Conservation (phyloP, 1,140 invertebrate genomes). For the Cydia fagiglandana region DNA sequence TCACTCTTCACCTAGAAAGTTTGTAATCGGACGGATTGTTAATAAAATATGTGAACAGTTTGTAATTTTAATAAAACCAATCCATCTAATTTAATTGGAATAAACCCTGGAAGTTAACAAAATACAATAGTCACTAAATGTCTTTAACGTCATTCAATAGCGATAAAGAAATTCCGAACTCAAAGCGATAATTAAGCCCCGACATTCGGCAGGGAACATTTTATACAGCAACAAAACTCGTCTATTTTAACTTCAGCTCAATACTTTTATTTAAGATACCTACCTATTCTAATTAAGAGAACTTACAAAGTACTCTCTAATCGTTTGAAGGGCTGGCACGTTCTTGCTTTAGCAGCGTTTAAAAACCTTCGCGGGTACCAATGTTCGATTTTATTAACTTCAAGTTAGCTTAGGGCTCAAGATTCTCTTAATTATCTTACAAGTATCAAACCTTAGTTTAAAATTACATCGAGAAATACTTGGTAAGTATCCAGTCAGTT, state of each 20-base stretch:
- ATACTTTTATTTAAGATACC: constrained; percentile 2
- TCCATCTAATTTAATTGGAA: no score
- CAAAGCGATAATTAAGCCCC: constrained; percentile 4
- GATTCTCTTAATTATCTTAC: not conserved
- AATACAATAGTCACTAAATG: not conserved
- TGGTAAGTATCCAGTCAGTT: not conserved
- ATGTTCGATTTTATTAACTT: not conserved
- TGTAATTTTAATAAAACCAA: no score
- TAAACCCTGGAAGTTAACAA: no score
- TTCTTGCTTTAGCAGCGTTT: constrained; percentile 7
- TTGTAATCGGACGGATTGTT: no score
- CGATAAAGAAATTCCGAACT: not conserved
- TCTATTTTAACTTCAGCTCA: not conserved
- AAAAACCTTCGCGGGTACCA: not conserved
- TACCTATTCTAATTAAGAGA: not conserved
- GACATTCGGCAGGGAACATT: not conserved
- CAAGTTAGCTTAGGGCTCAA: not conserved
- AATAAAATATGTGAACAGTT: no score
- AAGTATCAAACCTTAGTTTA: not conserved
- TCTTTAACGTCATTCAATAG: not conserved
- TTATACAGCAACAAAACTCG: not conserved
- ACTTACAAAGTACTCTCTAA: constrained; percentile 1
- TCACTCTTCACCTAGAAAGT: no score
- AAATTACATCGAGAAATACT: not conserved
- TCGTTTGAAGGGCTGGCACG: constrained; percentile 6